Base-by-base conservation (phyloP, 2,797 vertebrate genomes). In the Strix occidentalis region DNA sequence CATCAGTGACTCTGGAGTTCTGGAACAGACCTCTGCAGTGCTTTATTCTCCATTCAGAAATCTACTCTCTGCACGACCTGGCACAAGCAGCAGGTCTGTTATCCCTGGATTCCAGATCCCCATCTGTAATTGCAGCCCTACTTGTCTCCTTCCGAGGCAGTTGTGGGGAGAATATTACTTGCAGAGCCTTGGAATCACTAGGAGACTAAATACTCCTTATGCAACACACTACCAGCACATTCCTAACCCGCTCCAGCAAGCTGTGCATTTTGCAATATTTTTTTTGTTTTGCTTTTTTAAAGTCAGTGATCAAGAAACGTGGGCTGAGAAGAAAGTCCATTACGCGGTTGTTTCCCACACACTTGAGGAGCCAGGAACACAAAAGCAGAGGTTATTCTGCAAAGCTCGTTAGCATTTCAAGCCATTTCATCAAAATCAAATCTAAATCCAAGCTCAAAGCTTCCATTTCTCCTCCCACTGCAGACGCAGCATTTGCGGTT, bases 301-400 rank as follows among this genome's bases (percentile, higher is more conserved):
- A 93, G 91, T 69, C 79, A 89, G 89, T 86, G 93, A 96, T 93
- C 93, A 94, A 95, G 89, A 97, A 95, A 95, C 4, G 92, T 95
- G 93, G 51, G 86, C 33, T 70, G 51, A 89, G 35, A 87, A 95
- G 84, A 96, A 94, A 92, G 39, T 69, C 78, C 91, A 93, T 93
- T 91, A 96, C 89, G n/a, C 88, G 91, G 77, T 39, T 91, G 74
- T 96, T 96, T 95, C 95, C 97, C 95, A 96, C 94, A 93, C 90
- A 80, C 74, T 88, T 69, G 74, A 96, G 56, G 92, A 96, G 66
- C 77, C 80, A 82, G 79, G 90, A 96, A 96, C 93, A 97, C 95
- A 97, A 97, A 96, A 96, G 95, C 94, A 96, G 74, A 84, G 96
- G 86, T 87, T 95, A 78, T 92, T 93, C 96, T 87, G 79, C 82